Evolutionary conservation across 2,888 invertebrate species (phyloP), one percentile per base, ranked within the genome.

Genomic region (Tinea semifulvella): DNA sequence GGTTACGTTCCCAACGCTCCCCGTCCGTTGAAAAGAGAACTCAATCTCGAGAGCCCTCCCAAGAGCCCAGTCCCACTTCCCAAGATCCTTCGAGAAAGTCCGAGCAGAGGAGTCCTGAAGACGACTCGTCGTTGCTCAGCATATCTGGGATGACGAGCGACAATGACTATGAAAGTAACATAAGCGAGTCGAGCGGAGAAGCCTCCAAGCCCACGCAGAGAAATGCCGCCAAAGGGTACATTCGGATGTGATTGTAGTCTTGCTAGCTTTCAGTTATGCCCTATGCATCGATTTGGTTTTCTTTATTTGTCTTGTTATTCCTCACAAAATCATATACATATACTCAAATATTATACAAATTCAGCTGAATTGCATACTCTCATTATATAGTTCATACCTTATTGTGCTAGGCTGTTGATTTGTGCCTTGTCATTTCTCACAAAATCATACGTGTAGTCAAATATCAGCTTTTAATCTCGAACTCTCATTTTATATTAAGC

Each of bases 131-230:
- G 52, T 65, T 82, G 50, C 74, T 81, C 79, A 81, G 80, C 75
- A 83, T 83, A 65, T 83, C 82, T 57, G 83, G 81, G 65, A 82
- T 82, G 72, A 82, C 82, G 58, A 81, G 82, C 65, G 82, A 81
- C 72, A 82, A 80, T 75, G 80, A 80, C 66, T 80, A 70, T 63
- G 80, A 80, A 56, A 79, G 79, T 74, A 80, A 80, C 67, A 74
- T 79, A 63, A 79, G 79, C 61, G 80, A 80, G 60, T 80, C 79
- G 50, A 79, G 80, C 62, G 76, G 77, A 53, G 76, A 77, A 53
- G 73, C 67, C 49, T 72, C 76, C 54, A 76, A 75, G 64, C 72
- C 75, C 50, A 74, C 73, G 52, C 77, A 75, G 59, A 77, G 74
- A 56, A 68, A 73, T n/a, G 10, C 7, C 58, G 61, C 67, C 53